Percentiles rank a stretch among this genome's conserved stretches.
These are phyloP conservation scores for Malurus leucopterus DNA, from an alignment of 2,797 vertebrate genomes.

Conservation along the genomic window DNA sequence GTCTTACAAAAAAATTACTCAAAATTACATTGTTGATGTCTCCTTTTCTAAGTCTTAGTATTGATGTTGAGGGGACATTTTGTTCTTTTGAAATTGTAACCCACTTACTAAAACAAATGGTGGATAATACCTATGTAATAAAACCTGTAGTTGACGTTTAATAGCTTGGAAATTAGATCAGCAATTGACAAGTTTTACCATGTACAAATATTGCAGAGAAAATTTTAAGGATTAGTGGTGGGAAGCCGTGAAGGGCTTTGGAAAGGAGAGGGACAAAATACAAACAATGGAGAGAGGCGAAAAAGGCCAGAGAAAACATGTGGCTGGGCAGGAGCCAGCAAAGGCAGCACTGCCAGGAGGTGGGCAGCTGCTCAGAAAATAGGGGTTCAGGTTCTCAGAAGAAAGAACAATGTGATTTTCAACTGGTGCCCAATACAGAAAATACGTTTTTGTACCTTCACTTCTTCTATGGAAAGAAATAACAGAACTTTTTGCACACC, in stretches of 20 bases:
- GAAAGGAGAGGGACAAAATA: neutral
- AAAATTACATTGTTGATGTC: neutral
- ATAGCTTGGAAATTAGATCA: neutral
- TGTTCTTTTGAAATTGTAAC: neutral
- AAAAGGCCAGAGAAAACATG: neutral
- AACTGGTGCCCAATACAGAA: neutral
- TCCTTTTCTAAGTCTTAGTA: neutral
- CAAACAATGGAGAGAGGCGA: neutral
- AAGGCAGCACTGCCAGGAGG: neutral
- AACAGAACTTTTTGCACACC: accelerated
- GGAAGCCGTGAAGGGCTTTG: neutral
- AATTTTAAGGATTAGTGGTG: neutral
- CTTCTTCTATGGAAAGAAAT: neutral
- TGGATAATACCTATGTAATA: neutral
- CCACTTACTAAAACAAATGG: neutral
- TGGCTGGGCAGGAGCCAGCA: neutral
- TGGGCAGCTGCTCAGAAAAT: neutral
- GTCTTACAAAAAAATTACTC: neutral
- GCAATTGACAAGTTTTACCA: neutral
- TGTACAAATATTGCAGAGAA: neutral
- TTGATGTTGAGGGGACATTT: neutral
- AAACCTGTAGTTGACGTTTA: neutral
- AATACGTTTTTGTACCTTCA: neutral
- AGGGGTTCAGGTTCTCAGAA: neutral
- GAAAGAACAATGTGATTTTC: neutral